phyloP scores from a whole-genome alignment of 2,888 invertebrate species.

The Heliconius erato region DNA sequence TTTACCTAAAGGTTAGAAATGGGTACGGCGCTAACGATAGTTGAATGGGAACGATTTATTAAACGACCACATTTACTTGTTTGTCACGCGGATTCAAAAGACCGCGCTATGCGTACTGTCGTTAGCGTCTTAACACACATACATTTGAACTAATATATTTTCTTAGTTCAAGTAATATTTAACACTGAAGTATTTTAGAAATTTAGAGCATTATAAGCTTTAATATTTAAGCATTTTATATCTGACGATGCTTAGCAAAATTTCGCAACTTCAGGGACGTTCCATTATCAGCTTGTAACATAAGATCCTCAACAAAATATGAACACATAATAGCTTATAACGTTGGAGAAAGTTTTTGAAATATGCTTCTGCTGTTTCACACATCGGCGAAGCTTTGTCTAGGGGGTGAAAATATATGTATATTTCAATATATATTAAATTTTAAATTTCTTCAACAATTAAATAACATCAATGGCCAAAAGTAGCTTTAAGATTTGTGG shows the following conservation, averaged over 20 bases:
- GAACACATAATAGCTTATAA: constrained; percentile 2
- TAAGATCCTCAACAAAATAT: constrained; percentile 11
- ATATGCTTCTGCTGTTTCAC: neutral
- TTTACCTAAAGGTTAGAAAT: constrained; percentile 10
- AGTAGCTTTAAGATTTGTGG: neutral
- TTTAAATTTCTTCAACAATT: neutral
- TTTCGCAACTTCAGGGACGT: neutral
- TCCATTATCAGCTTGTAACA: constrained; percentile 9
- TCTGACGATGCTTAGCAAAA: neutral
- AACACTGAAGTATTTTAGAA: neutral
- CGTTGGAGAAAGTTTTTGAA: neutral
- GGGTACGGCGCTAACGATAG: neutral
- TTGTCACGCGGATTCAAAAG: constrained; percentile 17
- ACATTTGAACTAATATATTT: neutral
- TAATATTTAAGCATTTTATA: constrained; percentile 19
- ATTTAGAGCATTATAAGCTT: neutral
- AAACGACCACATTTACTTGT: constrained; percentile 28
- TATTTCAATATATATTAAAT: neutral
- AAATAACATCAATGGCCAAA: neutral
- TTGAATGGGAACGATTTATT: constrained; percentile 31
- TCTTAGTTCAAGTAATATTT: neutral
- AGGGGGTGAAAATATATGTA: neutral
- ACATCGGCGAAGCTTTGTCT: neutral
- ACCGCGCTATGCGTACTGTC: constrained; percentile 16
- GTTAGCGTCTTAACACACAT: constrained; percentile 11